Base-by-base conservation (phyloP, 2,888 invertebrate species). In the Allygus modestus region DNA sequence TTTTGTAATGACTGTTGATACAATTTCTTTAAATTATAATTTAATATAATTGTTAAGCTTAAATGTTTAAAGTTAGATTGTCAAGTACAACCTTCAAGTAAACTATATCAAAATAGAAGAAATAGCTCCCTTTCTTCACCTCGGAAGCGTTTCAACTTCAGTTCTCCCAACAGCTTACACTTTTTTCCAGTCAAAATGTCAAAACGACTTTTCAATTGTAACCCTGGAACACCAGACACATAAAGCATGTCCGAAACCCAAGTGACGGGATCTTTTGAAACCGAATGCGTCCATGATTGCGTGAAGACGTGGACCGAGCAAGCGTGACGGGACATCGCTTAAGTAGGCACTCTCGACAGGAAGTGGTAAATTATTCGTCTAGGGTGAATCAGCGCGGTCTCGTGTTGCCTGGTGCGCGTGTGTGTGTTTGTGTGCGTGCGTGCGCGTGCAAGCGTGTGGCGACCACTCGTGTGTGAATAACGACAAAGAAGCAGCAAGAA, bases 371-470 rank as follows among this genome's bases (percentile, higher is more conserved):
- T 69, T 69, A 69, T 69, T 69, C 33, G 69, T 69, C 33, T 31
- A 33, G 7, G 33, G 69, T 69, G 69, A 69, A 69, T 69, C 69
- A 69, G 28, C 69, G 33, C 31, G 31, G 61, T 61, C 26, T 28
- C 61, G 61, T 61, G 61, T 28, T 11, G 5, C 61, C 26, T 1
- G 15, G 73, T 23, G 73, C 43, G 73, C n/a, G 43, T 31, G 73
- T 23, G 73, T 41, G 73, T 41, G 73, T 11, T 41, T 23, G 73
- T 73, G 73, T 23, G 73, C 73, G 73, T 37, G 43, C 9, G 43
- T 23, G 73, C 20, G 73, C n/a, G 71, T 71, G 71, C 37, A 31
- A 31, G 71, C 71, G 71, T 73, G 73, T 73, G 73, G 73, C 73
- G 23, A 41, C 69, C 69, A 69, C 69, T 69, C 69, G 69, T 69